A percentile compares a stretch with the other conserved stretches of the same genome.
These are phyloP conservation scores for Calyptomena viridis DNA, from an alignment of 2,113 vertebrate species.

Conservation along the genomic window DNA sequence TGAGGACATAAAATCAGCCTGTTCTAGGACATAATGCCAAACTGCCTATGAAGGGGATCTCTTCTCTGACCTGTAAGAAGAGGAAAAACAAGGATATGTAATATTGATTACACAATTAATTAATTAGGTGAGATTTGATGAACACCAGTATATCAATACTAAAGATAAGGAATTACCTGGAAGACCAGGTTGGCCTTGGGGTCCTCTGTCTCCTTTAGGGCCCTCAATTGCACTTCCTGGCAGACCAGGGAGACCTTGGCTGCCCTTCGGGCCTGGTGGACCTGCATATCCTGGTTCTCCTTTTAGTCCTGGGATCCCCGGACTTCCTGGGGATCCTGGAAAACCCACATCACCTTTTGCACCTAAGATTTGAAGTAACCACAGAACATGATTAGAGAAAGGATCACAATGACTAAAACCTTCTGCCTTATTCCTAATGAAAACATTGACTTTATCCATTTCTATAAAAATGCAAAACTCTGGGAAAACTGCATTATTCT, in stretches of 20 bases:
- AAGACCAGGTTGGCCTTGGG: constrained; percentile 80
- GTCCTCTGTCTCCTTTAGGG: constrained; percentile 90
- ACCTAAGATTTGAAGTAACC: constrained; percentile 72
- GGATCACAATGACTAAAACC: not conserved
- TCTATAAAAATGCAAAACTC: not conserved
- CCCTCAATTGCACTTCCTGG: constrained; percentile 82
- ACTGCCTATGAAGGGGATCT: not conserved
- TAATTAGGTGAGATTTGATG: not conserved
- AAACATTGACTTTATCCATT: not conserved
- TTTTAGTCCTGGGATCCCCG: constrained; percentile 89
- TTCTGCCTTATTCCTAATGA: not conserved
- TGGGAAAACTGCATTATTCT: not conserved
- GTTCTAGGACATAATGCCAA: not conserved
- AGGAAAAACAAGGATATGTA: not conserved
- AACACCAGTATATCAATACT: not conserved
- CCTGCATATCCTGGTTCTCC: constrained; percentile 87
- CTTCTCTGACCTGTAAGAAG: not conserved
- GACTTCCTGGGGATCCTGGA: constrained; percentile 86
- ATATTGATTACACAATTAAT: not conserved
- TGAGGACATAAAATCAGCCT: not conserved
- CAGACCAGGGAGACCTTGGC: constrained; percentile 79
- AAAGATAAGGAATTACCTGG: constrained; percentile 75
- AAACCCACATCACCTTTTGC: constrained; percentile 86
- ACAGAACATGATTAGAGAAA: not conserved
- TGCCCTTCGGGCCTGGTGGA: constrained; percentile 78